Conservation (phyloP, 2,888 invertebrate species). For the Tenthredo distinguenda region DNA sequence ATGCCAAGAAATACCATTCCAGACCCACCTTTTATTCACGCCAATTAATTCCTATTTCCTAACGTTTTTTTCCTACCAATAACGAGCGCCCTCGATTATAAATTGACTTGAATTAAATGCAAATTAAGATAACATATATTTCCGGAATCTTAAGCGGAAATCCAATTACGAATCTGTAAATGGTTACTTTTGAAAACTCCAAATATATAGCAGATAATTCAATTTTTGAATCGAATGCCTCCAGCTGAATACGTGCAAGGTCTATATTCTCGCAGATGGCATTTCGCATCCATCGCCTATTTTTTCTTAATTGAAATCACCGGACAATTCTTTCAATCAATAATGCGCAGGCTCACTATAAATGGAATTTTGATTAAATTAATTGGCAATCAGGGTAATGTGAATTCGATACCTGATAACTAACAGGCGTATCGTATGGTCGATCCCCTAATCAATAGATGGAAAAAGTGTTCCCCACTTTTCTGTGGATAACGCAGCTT, state of each 20-base stretch:
- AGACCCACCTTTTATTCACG: background rate
- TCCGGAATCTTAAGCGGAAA: background rate
- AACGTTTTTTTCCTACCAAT: background rate
- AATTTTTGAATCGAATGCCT: background rate
- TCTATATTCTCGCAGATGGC: background rate
- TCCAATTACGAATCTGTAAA: slow-evolving; percentile 28
- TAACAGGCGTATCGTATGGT: background rate
- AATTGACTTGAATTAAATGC: slow-evolving; percentile 30
- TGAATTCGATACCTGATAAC: background rate
- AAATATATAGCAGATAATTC: background rate
- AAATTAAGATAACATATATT: slow-evolving; percentile 8
- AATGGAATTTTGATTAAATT: background rate
- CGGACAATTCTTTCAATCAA: background rate
- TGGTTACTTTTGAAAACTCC: background rate
- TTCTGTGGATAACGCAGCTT: background rate
- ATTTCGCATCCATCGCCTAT: background rate
- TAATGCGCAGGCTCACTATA: background rate
- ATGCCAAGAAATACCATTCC: background rate
- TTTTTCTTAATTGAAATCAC: background rate
- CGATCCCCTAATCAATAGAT: background rate
- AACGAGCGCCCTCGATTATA: background rate
- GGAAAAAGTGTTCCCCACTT: background rate
- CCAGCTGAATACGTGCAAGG: background rate
- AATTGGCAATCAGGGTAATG: background rate
- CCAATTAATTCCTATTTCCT: slow-evolving; percentile 13